Conservation (phyloP, 1,140 invertebrate species). For the Chrysomallon squamiferum region DNA sequence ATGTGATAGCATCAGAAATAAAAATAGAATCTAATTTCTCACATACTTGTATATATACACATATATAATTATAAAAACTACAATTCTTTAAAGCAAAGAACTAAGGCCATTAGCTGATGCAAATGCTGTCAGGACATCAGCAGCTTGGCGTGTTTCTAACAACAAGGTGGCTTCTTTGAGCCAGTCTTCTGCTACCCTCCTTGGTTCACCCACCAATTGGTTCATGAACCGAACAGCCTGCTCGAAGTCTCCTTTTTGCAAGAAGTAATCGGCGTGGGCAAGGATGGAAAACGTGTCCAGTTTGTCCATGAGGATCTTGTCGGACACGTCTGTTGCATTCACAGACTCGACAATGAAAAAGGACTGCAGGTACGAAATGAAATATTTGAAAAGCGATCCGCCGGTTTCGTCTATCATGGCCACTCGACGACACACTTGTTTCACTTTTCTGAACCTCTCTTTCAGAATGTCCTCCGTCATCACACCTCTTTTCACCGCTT, state of each 20-base stretch:
- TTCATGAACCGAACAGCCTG: constrained; percentile 89
- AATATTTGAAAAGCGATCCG: constrained; percentile 80
- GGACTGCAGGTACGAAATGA: constrained; percentile 87
- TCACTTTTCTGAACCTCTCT: constrained; percentile 82
- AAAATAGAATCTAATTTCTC: no score
- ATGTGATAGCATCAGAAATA: no score
- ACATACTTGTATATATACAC: no score
- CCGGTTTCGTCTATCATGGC: constrained; percentile 82
- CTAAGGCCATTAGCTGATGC: constrained; percentile 58
- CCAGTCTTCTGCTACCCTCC: constrained; percentile 85
- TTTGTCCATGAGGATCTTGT: constrained; percentile 65
- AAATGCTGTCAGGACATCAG: constrained; percentile 74
- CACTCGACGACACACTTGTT: constrained; percentile 69
- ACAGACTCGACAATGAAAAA: constrained; percentile 63
- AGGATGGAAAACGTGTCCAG: constrained; percentile 88
- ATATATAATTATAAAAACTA: neutral
- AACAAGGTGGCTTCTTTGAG: constrained; percentile 81
- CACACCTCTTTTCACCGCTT: constrained; percentile 80
- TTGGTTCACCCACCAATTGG: constrained; percentile 83
- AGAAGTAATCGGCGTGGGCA: constrained; percentile 78
- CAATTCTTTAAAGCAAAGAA: constrained; percentile 46
- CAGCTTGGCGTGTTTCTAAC: constrained; percentile 89
- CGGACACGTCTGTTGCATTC: constrained; percentile 63
- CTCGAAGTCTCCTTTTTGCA: constrained; percentile 84
- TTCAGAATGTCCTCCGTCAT: constrained; percentile 84